Conservation (phyloP, 2,113 vertebrate genomes). For the Brachyhypopomus gauderio region DNA sequence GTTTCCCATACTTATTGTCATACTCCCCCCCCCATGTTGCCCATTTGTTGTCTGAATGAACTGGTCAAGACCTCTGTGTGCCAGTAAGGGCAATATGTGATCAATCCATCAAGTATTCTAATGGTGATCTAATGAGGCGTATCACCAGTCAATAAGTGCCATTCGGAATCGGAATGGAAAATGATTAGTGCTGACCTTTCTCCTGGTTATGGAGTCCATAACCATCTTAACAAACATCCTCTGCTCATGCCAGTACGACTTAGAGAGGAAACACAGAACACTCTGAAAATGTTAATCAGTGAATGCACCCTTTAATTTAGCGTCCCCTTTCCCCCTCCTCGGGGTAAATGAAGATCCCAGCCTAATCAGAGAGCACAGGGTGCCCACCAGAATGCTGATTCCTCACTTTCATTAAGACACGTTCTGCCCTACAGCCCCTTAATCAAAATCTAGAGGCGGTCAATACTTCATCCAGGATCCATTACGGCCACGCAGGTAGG, state of each 20-base stretch:
- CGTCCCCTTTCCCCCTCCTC: constrained; percentile 46
- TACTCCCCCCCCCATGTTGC: constrained; percentile 59
- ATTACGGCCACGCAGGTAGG: constrained; percentile 78
- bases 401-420: constrained; percentile 76
- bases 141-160: constrained; percentile 55
- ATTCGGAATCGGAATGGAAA: constrained; percentile 56
- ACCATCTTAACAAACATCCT: constrained; percentile 52
- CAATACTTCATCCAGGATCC: constrained; percentile 86
- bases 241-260: constrained; percentile 55
- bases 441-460: constrained; percentile 82
- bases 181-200: constrained; percentile 66
- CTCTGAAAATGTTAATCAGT: constrained; percentile 62
- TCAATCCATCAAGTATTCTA: constrained; percentile 58
- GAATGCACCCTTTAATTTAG: constrained; percentile 64
- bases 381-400: constrained; percentile 73
- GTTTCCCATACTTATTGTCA: constrained; percentile 42
- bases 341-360: constrained; percentile 64
- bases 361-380: constrained; percentile 64
- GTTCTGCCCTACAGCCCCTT: constrained; percentile 77
- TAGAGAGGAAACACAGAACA: constrained; percentile 48
- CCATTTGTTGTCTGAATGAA: constrained; percentile 59
- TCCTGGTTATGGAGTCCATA: constrained; percentile 20
- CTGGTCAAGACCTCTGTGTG: constrained; percentile 57
- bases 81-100: constrained; percentile 58
- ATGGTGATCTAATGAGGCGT: constrained; percentile 61